phyloP scores from a whole-genome alignment of 2,797 vertebrate species.

The Oophaga sylvatica region DNA sequence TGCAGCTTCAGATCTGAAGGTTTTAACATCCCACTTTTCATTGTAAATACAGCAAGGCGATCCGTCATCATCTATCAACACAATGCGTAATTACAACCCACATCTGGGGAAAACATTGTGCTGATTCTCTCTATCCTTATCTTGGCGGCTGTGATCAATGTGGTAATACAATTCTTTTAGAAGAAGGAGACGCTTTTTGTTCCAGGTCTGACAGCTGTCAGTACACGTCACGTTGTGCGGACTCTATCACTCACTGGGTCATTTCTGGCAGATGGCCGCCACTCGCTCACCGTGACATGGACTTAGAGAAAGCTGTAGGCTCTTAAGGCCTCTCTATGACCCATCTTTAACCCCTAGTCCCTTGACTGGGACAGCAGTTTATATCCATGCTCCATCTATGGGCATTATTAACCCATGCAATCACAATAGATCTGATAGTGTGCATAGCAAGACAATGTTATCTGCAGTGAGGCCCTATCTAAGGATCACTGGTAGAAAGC shows the following conservation, averaged over 20 bases:
- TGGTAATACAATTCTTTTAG: slow-evolving; percentile 59
- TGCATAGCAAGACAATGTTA: slow-evolving; percentile 47
- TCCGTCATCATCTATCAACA: slow-evolving; percentile 61
- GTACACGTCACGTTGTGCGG: slow-evolving; percentile 17
- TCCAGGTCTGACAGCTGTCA: slow-evolving; percentile 58
- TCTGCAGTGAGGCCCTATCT: slow-evolving; percentile 25
- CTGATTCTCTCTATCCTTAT: slow-evolving; percentile 54
- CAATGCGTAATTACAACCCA: slow-evolving; percentile 58
- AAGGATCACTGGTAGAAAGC: slow-evolving; percentile 5
- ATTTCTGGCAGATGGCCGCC: slow-evolving; percentile 12
- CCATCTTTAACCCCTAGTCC: slow-evolving; percentile 39
- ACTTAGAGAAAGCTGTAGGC: background rate
- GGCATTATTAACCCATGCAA: background rate
- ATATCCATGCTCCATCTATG: slow-evolving; percentile 4
- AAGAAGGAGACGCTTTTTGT: slow-evolving; percentile 53
- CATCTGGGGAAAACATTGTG: slow-evolving; percentile 60
- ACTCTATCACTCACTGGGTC: slow-evolving; percentile 43
- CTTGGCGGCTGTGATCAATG: slow-evolving; percentile 57
- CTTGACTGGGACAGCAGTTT: slow-evolving; percentile 23
- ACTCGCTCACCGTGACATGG: background rate
- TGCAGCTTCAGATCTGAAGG: slow-evolving; percentile 36
- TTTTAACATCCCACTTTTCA: slow-evolving; percentile 56
- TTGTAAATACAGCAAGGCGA: slow-evolving; percentile 58
- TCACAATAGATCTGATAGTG: slow-evolving; percentile 32
- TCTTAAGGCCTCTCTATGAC: slow-evolving; percentile 19